Conservation (phyloP, 2,888 invertebrate genomes). For the Nebria brevicollis region DNA sequence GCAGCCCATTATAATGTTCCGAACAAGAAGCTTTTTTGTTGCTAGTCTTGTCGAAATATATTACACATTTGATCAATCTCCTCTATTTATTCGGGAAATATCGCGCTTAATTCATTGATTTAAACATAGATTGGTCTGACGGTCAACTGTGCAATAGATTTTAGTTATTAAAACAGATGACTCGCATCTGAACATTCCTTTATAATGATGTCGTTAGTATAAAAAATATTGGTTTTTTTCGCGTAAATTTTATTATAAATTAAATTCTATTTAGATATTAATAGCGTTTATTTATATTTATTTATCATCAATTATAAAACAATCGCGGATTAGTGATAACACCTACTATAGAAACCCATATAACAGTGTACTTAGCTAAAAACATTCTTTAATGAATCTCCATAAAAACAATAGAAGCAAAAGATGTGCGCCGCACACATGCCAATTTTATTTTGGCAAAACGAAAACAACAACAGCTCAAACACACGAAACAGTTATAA, state of each 20-base stretch:
- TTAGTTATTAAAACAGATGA: background rate
- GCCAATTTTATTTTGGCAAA: background rate
- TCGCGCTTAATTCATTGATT: background rate
- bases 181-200: too few relatives aligned
- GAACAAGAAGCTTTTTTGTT: background rate
- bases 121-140: background rate
- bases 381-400: background rate
- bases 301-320: background rate
- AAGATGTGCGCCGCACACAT: background rate
- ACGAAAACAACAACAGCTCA: background rate
- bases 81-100: background rate
- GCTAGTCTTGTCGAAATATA: background rate
- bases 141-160: background rate
- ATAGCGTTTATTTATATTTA: too few relatives aligned
- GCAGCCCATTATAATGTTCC: background rate
- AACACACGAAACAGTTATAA: background rate
- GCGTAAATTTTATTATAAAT: too few relatives aligned
- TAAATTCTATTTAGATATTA: too few relatives aligned
- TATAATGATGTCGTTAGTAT: too few relatives aligned
- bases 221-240: too few relatives aligned
- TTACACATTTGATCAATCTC: background rate
- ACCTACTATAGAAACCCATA: background rate
- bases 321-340: background rate
- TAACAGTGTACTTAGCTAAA: background rate
- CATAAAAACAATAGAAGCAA: background rate